Conservation (phyloP, 2,113 vertebrate genomes). For the Podilymbus podiceps region DNA sequence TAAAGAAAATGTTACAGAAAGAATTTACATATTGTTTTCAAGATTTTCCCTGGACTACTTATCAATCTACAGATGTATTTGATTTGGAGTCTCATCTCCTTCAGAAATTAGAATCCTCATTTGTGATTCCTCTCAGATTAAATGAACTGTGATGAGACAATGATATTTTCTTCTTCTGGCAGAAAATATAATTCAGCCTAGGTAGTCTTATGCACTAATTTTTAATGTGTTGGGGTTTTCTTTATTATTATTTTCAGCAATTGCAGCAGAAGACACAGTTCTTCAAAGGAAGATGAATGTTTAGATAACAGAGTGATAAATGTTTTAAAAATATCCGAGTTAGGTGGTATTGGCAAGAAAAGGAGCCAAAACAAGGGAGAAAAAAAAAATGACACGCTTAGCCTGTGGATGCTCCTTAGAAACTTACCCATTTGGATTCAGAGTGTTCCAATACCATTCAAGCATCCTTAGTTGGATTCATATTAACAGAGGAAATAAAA, state of each 20-base stretch:
- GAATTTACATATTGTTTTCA: not conserved
- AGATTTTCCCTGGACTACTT: not conserved
- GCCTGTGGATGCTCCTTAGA: not conserved
- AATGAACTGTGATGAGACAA: not conserved
- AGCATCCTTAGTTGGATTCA: not conserved
- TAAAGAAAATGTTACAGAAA: not conserved
- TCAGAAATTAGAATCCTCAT: not conserved
- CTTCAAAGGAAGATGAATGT: not conserved
- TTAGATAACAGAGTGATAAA: not conserved
- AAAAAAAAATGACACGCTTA: not conserved
- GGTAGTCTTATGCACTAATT: not conserved
- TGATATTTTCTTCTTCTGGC: not conserved
- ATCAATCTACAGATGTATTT: not conserved
- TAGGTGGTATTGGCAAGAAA: not conserved
- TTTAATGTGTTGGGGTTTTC: not conserved
- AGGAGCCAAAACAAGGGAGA: not conserved
- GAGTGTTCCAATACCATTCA: not conserved
- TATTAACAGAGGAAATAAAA: conserved; percentile 11
- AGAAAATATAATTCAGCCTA: not conserved
- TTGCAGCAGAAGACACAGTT: not conserved
- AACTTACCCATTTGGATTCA: not conserved
- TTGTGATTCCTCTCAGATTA: not conserved
- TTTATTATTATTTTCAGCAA: not conserved
- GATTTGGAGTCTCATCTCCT: not conserved
- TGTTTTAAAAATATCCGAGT: not conserved